Conservation (phyloP, 1,140 invertebrate species). For the Drosophila hydei region DNA sequence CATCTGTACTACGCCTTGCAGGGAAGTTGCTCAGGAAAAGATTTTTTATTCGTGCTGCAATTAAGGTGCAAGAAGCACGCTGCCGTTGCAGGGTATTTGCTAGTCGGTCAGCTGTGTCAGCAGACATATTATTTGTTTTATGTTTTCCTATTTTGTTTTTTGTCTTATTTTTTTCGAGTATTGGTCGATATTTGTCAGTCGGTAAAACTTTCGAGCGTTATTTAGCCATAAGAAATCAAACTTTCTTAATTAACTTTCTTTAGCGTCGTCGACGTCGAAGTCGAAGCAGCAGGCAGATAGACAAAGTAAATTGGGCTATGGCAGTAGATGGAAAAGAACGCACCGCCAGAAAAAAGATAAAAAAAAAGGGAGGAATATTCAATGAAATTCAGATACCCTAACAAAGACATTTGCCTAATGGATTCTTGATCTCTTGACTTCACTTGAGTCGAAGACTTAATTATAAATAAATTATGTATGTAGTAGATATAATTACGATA, state of each 20-base stretch:
- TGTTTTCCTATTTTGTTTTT: constrained; percentile 18
- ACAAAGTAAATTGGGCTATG: constrained; percentile 49
- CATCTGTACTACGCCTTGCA: no score
- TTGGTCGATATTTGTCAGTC: constrained; percentile 56
- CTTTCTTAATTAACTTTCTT: constrained; percentile 81
- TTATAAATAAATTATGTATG: no score
- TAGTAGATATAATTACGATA: no score
- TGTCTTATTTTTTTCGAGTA: constrained; percentile 35
- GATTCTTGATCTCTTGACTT: no score
- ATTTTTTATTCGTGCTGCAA: no score
- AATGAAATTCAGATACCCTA: not conserved
- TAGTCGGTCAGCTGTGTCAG: not conserved
- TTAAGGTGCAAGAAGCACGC: no score
- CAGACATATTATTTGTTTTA: constrained; percentile 38
- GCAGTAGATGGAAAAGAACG: constrained; percentile 12
- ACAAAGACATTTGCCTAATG: not conserved
- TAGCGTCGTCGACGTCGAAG: constrained; percentile 40
- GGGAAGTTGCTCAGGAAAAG: no score
- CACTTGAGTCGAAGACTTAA: no score
- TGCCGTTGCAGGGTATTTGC: not conserved
- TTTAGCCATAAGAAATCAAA: constrained; percentile 81
- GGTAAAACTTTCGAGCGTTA: constrained; percentile 78
- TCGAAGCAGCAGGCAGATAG: constrained; percentile 26
- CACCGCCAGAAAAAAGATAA: constrained; percentile 1
- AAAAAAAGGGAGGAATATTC: not conserved